These are phyloP conservation scores for Sarcophaga peregrina DNA, from an alignment of 1,140 invertebrate genomes.

Conservation along the genomic window DNA sequence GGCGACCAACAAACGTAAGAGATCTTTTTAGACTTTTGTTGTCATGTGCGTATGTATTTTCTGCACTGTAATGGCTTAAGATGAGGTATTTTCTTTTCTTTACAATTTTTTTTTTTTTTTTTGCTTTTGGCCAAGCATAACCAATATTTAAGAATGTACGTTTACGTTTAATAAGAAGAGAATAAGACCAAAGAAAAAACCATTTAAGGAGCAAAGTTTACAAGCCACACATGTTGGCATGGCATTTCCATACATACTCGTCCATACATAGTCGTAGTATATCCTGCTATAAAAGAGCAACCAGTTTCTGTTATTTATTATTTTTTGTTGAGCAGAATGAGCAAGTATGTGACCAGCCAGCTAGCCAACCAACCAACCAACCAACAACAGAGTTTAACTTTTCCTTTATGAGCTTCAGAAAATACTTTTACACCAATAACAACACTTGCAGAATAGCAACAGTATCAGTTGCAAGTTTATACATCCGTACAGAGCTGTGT, in stretches of 20 bases:
- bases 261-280: too few species aligned
- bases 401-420: background rate
- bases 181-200: constrained; percentile 23
- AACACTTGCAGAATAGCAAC: background rate
- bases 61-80: background rate
- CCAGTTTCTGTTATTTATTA: background rate
- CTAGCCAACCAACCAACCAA: background rate
- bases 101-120: too few species aligned
- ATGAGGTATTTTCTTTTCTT: background rate
- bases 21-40: constrained; percentile 20
- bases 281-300: constrained; percentile 21
- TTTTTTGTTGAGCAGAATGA: constrained; percentile 5
- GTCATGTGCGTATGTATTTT: background rate
- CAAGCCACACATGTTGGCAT: constrained; percentile 37
- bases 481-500: background rate
- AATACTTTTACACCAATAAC: constrained; percentile 12
- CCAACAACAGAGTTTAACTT: background rate
- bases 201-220: constrained; percentile 38
- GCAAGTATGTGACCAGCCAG: constrained; percentile 7
- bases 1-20: constrained; percentile 28
- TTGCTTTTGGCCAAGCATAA: constrained; percentile 18
- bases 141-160: background rate
- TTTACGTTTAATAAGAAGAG: background rate
- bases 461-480: background rate
- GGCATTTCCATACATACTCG: constrained; percentile 25